Base-by-base conservation (phyloP, 2,113 vertebrate species). In the Tetrax tetrax region DNA sequence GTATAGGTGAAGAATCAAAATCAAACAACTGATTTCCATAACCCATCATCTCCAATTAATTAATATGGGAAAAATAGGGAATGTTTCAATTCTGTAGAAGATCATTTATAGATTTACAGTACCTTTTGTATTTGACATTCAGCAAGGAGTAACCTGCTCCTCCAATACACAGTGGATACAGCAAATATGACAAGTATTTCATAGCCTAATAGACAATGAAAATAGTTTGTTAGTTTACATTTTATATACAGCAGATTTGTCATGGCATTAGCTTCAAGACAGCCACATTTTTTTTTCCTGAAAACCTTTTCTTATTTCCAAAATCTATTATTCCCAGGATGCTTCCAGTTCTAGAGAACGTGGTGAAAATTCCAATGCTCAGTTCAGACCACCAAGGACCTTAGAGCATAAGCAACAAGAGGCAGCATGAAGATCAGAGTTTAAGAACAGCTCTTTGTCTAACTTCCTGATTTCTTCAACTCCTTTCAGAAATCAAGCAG, bases 71-170 rank as follows among this genome's bases (percentile, higher is more conserved):
- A 84, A 86, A 85, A 50, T 0, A 4, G 7, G 37, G 4, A 76
- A 53, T 7, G 12, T 45, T 80, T 89, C 43, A 82, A 69, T 50
- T 81, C 35, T 33, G 31, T 43, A 0, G 14, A 53, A 90, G 33
- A 93, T 31, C 0, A 28, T 64, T 79, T 50, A 63, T 1, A 69
- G 48, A 61, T 61, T 68, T 50, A 64, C n/a, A 81, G n/a, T 93
- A 99, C 99, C 98, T 99, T 98, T 99, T 99, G 69, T 99, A 99
- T 61, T 98, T 99, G 91, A 99, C 97, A 92, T 99, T 99, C 89
- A 99, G 96, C 93, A 99, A 98, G 3, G 99, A 99, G 95, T 99
- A 99, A 93, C 97, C 88, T 19, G 99, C 99, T 47, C 99, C 99
- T 60, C 99, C 98, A 69, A 99, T 94, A 83, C 99, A 99, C 85